Evolutionary conservation across 2,888 invertebrate genomes (phyloP), one percentile per base, ranked within the genome.

Genomic region (Phoenoteleia sp.): DNA sequence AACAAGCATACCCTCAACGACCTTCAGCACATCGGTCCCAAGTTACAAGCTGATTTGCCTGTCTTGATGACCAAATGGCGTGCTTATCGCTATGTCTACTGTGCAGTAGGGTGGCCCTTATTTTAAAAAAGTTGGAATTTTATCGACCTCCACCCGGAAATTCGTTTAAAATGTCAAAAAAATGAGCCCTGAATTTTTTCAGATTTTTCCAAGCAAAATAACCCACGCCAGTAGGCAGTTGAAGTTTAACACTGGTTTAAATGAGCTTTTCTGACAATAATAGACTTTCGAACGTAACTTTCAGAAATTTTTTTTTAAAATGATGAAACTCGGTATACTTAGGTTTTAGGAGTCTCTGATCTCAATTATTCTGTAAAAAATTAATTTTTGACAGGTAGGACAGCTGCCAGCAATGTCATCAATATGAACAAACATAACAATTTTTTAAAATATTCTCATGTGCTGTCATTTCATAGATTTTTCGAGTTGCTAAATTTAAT

Each of bases 81-180:
- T n/a, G n/a, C n/a, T n/a, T n/a, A n/a, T n/a, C n/a, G n/a, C n/a
- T n/a, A n/a, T n/a, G n/a, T n/a, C n/a, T n/a, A n/a, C n/a, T n/a
- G n/a, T n/a, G n/a, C n/a, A n/a, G n/a, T 25, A 54, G 27, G 54
- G 54, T 54, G 23, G 27, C 27, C 54, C 15, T 25, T 54, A 54
- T 54, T 25, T 25, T 54, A n/a, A 25, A 9, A 54, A 54, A 25
- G 54, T 54, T 23, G 9, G 17, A 54, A 54, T 54, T 25, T 54
- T n/a, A 13, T 2, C 27, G 54, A 27, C n/a, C 54, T 54, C 54
- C 13, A 54, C 54, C 54, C 54, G 54, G 54, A 54, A 54, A 25
- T 27, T 9, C 25, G 19, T 54, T 54, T 27, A 54, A 21, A 54
- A 54, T 25, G 27, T n/a, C n/a, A 54, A 54, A 23, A 25, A 27